Base-by-base conservation (phyloP, 2,888 invertebrate species). In the Monopis laevigella region DNA sequence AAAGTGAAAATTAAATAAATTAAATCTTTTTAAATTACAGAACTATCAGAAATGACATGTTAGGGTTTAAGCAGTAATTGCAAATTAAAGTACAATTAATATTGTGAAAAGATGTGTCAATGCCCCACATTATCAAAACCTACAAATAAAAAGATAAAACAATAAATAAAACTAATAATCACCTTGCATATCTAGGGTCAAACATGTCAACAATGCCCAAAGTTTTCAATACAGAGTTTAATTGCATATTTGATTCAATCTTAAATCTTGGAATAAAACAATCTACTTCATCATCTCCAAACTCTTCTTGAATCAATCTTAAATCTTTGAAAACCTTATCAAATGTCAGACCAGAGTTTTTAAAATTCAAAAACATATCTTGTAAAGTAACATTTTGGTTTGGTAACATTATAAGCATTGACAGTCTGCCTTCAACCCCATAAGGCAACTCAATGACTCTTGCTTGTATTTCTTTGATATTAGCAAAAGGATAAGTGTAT, bases 391-490 rank as follows among this genome's bases (percentile, higher is more conserved):
- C 71, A 32, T 83, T 83, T 41, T 72, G 80, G 47, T 84, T 74
- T 0, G 90, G 90, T 28, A 89, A 51, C 57, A 89, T 71, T 7
- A 89, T 63, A 0, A 89, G 56, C 89, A 90, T 88, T 0, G 88
- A 86, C 0, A 78, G 51, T 6, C 78, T 62, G 28, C 77, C 64
- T 41, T 78, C 69, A 11, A 69, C 65, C 44, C 88, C 87, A 48
- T 90, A 92, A 0, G 89, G 87, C 41, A 91, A 52, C 56, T 90
- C 88, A 1, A 91, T 62, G 0, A 86, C 83, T 55, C 84, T 81
- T 0, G 86, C 84, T 50, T 84, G 78, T 13, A 90, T 54, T 3
- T 72, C 65, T 34, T 68, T 67, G 14, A 87, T 74, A 40, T 82
- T 75, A 0, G 83, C 70, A 55, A 83, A 88, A 0, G 85, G 82